Evolutionary conservation across 2,888 invertebrate genomes (phyloP).

Genomic region (Piscicola geometra): DNA sequence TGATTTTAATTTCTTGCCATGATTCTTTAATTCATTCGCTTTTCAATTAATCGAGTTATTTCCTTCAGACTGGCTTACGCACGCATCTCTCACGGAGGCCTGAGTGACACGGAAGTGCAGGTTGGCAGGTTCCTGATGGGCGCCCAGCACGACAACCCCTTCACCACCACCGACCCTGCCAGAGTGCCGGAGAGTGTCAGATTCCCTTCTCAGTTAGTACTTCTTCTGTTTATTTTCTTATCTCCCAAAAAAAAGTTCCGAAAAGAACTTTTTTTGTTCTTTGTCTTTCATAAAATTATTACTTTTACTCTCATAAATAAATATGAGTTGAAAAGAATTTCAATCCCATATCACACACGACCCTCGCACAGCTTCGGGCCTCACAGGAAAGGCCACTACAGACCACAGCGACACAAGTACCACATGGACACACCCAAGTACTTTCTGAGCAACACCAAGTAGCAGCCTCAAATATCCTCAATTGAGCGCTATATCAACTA

Average conservation of each 20-base stretch:
- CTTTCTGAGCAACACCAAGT: slow-evolving; percentile 43
- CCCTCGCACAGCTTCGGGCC: slow-evolving; percentile 54
- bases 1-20: too few relatives aligned
- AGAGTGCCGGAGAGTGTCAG: slow-evolving; percentile 45
- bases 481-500: too few relatives aligned
- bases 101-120: slow-evolving; percentile 56
- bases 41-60: too few relatives aligned
- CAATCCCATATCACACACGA: too few relatives aligned
- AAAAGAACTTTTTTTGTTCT: slow-evolving; percentile 17
- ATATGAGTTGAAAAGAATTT: too few relatives aligned
- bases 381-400: slow-evolving; percentile 50
- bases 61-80: slow-evolving; percentile 52
- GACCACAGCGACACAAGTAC: slow-evolving; percentile 48
- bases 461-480: too few relatives aligned
- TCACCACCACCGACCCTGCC: slow-evolving; percentile 44
- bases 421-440: slow-evolving; percentile 56
- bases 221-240: background rate
- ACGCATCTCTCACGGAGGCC: slow-evolving; percentile 54
- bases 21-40: too few relatives aligned
- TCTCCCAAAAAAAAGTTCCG: background rate
- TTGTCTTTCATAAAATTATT: too few relatives aligned
- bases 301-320: too few relatives aligned
- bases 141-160: slow-evolving; percentile 47
- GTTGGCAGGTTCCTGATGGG: slow-evolving; percentile 48
- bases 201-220: slow-evolving; percentile 47